A percentile compares a stretch with the other conserved stretches of the same genome.
Conservation (phyloP, 2,113 vertebrate genomes). For the Phoenicopterus ruber region DNA sequence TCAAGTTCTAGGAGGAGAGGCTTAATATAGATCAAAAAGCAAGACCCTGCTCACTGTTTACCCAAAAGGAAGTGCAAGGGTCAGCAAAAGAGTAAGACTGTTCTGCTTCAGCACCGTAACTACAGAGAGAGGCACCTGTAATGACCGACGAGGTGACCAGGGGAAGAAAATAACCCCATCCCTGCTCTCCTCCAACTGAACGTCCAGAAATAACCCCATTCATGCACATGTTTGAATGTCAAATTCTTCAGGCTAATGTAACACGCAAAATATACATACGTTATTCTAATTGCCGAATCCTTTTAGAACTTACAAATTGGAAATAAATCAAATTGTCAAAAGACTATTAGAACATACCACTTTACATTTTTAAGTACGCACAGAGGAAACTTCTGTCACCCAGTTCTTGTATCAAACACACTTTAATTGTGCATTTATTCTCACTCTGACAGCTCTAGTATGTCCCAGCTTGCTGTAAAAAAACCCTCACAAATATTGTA, state of each 20-base stretch:
- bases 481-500: background rate
- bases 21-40: constrained; percentile 40
- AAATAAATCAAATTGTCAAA: background rate
- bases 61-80: constrained; percentile 22
- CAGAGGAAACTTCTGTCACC: background rate
- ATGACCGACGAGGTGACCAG: background rate
- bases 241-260: background rate
- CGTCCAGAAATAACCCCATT: background rate
- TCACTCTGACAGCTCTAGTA: background rate
- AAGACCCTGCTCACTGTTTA: constrained; percentile 29
- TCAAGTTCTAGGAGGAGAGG: constrained; percentile 16
- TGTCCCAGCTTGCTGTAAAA: background rate
- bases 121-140: constrained; percentile 8
- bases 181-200: background rate
- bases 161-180: background rate
- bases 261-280: background rate
- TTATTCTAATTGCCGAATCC: background rate
- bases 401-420: background rate
- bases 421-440: background rate
- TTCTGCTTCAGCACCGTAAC: background rate
- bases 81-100: constrained; percentile 26
- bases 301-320: background rate
- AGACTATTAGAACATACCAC: background rate
- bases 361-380: background rate
- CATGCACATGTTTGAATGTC: background rate